Base-by-base conservation (phyloP, 2,888 invertebrate genomes). In the Cheilosia scutellata region DNA sequence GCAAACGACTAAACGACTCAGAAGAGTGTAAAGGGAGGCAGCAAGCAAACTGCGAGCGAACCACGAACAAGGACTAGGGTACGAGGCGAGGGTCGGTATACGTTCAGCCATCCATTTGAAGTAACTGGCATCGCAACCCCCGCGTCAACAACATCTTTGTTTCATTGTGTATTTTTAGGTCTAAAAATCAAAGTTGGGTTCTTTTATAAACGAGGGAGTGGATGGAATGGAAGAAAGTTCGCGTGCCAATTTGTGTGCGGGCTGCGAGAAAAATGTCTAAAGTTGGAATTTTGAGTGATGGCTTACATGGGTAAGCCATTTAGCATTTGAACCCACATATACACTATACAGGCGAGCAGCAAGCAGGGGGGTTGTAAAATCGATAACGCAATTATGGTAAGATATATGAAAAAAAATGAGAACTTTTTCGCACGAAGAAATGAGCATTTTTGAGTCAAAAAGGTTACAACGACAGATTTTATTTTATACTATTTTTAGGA, bases 301-400 rank as follows among this genome's bases (percentile, higher is more conserved):
- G 82, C 86, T 82, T 82, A 86, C 86, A 86, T 77, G 82, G 80
- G 82, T 86, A 86, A 86, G 66, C 86, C 86, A 86, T 86, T 86
- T 86, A 82, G 44, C 71, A 82, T 71, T 71, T 37, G 37, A 37
- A 37, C 37, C 37, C 37, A 7, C 25, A 63, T 53, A 62, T 44
- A 33, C 51, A 55, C 27, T 51, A n/a, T n/a, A n/a, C 60, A 70
- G 31, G 51, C 66, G 37, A 40, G 44, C 44, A 44, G 49, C 47
- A 27, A 27, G 5, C 49, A 37, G 40, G 58, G 51, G 44, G 40
- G 75, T 33, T 55, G 65, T 76, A 79, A 80, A 80, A 84, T 84
- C 84, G 84, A 84, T 84, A 84, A 80, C 75, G 79, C 70, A 84
- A 84, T 84, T 84, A 84, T 84, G 78, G 57, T 58, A 31, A 66